Percentiles rank a stretch among this genome's conserved stretches.
These are phyloP conservation scores for Nasonia vitripennis DNA, from an alignment of 1,140 invertebrate species.

Conservation along the genomic window DNA sequence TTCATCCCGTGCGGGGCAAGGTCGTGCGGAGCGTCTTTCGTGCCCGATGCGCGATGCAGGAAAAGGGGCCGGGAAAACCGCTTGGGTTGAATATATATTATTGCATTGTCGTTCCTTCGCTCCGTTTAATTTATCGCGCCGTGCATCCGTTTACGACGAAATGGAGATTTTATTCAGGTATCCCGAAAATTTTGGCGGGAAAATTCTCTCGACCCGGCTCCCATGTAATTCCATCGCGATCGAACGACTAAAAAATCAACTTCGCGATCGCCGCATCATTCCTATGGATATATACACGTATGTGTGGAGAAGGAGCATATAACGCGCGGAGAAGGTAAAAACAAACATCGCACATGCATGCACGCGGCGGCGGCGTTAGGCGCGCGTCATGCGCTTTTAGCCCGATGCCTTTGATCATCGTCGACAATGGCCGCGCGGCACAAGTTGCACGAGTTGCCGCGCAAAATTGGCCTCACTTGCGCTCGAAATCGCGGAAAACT, in stretches of 20 bases:
- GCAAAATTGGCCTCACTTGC: conserved; percentile 34
- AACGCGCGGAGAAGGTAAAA: conserved; percentile 7
- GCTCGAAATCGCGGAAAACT: conserved; percentile 35
- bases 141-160: too few relatives aligned
- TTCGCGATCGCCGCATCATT: too few relatives aligned
- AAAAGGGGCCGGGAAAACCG: neutral
- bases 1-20: neutral
- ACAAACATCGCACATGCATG: neutral
- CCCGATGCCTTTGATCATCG: conserved; percentile 42
- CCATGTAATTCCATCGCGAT: too few relatives aligned
- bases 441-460: conserved; percentile 41
- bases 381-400: conserved; percentile 21
- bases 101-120: neutral
- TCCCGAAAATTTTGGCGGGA: too few relatives aligned
- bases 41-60: neutral
- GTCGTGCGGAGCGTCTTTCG: neutral
- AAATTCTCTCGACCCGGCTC: too few relatives aligned
- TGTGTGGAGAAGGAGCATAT: neutral
- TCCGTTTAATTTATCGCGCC: too few relatives aligned
- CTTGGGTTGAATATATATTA: neutral
- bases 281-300: neutral
- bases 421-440: conserved; percentile 20
- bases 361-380: too few relatives aligned
- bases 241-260: neutral
- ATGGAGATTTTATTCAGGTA: too few relatives aligned